Evolutionary conservation across 2,888 invertebrate genomes (phyloP).

Genomic region (Syrista parreyssii): DNA sequence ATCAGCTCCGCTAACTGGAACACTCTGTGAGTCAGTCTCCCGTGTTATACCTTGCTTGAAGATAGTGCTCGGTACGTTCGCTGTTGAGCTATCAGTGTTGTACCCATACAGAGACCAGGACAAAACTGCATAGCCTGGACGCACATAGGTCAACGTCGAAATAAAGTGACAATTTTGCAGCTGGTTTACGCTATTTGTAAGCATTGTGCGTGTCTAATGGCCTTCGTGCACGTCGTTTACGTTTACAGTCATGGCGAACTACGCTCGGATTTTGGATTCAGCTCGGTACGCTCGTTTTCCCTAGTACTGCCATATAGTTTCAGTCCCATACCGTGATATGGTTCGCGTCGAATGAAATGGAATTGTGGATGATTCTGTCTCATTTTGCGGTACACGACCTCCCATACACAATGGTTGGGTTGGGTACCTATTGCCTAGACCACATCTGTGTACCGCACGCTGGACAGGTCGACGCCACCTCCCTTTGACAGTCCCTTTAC

Average conservation of each 20-base stretch:
- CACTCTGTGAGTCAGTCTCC: not conserved
- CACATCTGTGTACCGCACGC: slow-evolving; percentile 8
- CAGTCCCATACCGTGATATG: slow-evolving; percentile 24
- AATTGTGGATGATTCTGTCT: slow-evolving; percentile 33
- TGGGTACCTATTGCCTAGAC: slow-evolving; percentile 9
- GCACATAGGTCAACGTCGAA: slow-evolving; percentile 37
- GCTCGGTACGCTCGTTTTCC: not conserved
- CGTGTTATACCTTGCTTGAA: not conserved
- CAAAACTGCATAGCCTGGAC: not conserved
- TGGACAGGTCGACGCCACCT: slow-evolving; percentile 20
- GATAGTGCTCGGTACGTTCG: not conserved
- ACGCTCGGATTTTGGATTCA: not conserved
- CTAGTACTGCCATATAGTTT: not conserved
- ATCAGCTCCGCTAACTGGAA: not conserved
- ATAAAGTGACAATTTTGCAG: slow-evolving; percentile 52
- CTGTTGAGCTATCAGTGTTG: not conserved
- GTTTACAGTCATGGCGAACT: slow-evolving; percentile 34
- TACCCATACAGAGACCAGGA: not conserved
- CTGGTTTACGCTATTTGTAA: slow-evolving; percentile 44
- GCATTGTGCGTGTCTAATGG: slow-evolving; percentile 46
- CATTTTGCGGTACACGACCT: slow-evolving; percentile 38
- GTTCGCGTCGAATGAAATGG: slow-evolving; percentile 37
- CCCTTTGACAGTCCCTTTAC: not conserved
- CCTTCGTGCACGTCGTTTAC: slow-evolving; percentile 45
- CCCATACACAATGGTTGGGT: not conserved